Evolutionary conservation across 2,113 vertebrate genomes (phyloP).

Genomic region (Mastomys natalensis): DNA sequence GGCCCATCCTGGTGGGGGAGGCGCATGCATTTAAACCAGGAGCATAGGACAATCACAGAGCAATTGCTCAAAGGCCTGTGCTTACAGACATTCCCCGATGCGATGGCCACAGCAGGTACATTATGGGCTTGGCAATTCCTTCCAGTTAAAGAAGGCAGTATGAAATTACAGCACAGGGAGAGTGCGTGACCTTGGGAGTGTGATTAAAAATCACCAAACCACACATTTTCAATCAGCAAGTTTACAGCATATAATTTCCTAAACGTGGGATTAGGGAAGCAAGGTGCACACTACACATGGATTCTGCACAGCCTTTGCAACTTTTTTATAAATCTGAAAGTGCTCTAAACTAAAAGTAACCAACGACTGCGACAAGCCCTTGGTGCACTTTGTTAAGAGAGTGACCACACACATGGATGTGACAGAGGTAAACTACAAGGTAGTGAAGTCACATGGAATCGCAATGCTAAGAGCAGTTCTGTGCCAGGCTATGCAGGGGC

Average conservation of each 20-base stretch:
- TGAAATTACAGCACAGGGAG: background rate
- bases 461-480: background rate
- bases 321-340: background rate
- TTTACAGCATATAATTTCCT: background rate
- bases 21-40: too few relatives aligned
- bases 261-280: background rate
- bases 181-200: background rate
- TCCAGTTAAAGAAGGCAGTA: background rate
- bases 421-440: background rate
- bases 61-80: background rate
- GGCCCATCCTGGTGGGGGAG: background rate
- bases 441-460: background rate
- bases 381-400: background rate
- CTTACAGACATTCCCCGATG: background rate
- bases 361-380: background rate
- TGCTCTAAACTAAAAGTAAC: background rate
- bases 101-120: background rate
- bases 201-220: background rate
- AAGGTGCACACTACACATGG: background rate
- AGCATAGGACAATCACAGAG: background rate
- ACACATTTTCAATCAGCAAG: background rate
- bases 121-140: background rate
- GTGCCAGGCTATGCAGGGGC: background rate
- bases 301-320: background rate
- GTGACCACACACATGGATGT: background rate